Evolutionary conservation across 2,797 vertebrate genomes (phyloP), one percentile per base, ranked within the genome.

Genomic region (Poeciliopsis gracilis): DNA sequence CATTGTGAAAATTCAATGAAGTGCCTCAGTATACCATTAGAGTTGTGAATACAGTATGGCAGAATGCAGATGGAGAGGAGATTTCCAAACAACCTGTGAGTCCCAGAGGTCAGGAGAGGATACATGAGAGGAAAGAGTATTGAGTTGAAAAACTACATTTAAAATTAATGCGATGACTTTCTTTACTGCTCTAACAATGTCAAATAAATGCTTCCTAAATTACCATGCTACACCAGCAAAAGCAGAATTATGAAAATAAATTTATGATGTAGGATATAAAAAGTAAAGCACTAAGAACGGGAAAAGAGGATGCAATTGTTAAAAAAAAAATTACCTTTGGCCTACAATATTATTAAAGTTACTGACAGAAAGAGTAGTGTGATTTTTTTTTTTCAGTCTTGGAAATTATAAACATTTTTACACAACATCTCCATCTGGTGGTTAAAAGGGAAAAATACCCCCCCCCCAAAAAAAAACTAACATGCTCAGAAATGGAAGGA

Each of bases 391-490:
- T 59, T n/a, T 7, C 70, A 20, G 36, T 16, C 59, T 38, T 33
- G 1, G 7, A 59, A 43, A 45, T 33, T 13, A 33, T 38, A 3
- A 63, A 76, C 74, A 9, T 76, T 38, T 38, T 45, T 55, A 53
- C 30, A 73, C 75, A 72, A 20, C 59, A 61, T 30, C 47, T 0
- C 85, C 89, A 88, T 76, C 87, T 84, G 41, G 85, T 90, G 89
- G 77, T 67, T 46, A 30, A 75, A 76, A n/a, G 20, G 36, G 5
- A 36, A 38, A 53, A 16, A 18, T n/a, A n/a, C n/a, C n/a, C n/a
- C n/a, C n/a, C n/a, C n/a, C n/a, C n/a, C n/a, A n/a, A n/a, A 12
- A 45, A 3, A 20, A 36, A n/a, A 73, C 25, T 20, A 46, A 2
- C 0, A 46, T 28, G 23, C 16, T 28, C 13, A 28, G 41, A 70